phyloP scores from a whole-genome alignment of 1,140 invertebrate genomes.

The Caenorhabditis remanei region DNA sequence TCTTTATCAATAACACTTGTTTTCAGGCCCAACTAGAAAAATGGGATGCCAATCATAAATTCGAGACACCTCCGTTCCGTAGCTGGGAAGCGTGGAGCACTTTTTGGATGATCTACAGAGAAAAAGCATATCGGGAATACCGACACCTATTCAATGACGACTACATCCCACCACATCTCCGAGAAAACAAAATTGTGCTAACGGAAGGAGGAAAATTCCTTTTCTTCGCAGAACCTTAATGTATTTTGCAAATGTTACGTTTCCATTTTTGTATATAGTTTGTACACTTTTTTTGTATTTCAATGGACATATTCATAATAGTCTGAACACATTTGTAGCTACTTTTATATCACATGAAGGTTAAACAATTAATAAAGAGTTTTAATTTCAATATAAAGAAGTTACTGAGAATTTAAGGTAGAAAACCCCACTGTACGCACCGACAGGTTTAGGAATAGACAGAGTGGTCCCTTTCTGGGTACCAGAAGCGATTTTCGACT shows the following conservation, averaged over 20 bases:
- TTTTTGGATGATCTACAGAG: not conserved
- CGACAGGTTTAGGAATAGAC: too few relatives aligned
- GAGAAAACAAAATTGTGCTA: conserved; percentile 1
- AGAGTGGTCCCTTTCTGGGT: too few relatives aligned
- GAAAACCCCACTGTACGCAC: too few relatives aligned
- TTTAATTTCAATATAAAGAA: too few relatives aligned
- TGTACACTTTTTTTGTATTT: not conserved
- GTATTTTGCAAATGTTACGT: not conserved
- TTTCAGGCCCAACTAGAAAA: conserved; percentile 29
- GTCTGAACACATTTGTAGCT: not conserved
- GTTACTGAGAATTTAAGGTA: too few relatives aligned
- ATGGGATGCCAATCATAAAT: conserved; percentile 15
- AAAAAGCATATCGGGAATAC: not conserved
- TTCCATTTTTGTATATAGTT: not conserved
- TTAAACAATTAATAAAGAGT: too few relatives aligned
- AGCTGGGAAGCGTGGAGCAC: not conserved
- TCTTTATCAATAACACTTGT: not conserved
- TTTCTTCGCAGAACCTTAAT: not conserved
- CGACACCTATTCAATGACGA: not conserved
- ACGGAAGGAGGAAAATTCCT: conserved; percentile 11
- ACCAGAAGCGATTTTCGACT: too few relatives aligned
- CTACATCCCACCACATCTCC: not conserved
- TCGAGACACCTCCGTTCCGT: not conserved
- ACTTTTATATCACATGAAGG: too few relatives aligned
- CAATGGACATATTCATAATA: not conserved